A percentile compares a stretch with the other conserved stretches of the same genome.
Evolutionary conservation across 2,888 invertebrate genomes (phyloP).

Genomic region (Furcula furcula): DNA sequence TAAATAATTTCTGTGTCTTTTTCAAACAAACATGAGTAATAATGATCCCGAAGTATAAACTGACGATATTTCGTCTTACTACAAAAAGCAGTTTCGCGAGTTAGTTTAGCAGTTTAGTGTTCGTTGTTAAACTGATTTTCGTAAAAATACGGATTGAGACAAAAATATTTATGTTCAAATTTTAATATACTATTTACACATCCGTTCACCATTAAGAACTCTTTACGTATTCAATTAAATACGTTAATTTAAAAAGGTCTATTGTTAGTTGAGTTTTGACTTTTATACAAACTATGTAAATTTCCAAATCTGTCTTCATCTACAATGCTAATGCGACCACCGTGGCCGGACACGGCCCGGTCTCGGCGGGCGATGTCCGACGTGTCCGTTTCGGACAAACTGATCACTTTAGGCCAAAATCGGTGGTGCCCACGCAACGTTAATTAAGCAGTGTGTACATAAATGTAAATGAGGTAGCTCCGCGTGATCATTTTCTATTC

Average conservation of each 20-base stretch:
- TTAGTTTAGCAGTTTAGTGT: no score
- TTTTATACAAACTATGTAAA: conserved; percentile 31
- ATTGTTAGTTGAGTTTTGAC: conserved; percentile 12
- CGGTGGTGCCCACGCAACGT: conserved; percentile 1
- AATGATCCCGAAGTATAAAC: no score
- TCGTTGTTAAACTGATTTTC: no score
- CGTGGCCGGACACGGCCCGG: conserved; percentile 9
- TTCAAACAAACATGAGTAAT: no score
- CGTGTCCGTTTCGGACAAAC: conserved; percentile 16
- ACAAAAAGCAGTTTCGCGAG: no score
- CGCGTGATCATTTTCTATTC: not conserved
- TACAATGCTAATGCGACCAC: conserved; percentile 30
- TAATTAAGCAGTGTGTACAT: conserved; percentile 1
- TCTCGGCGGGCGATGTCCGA: conserved; percentile 19
- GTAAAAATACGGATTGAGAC: no score
- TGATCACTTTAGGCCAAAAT: conserved; percentile 24
- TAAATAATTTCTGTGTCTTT: no score
- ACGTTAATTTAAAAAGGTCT: conserved; percentile 5
- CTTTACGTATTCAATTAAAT: conserved; percentile 1
- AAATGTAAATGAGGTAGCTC: not conserved
- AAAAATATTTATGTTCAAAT: no score
- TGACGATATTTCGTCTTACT: no score
- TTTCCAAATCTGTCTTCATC: conserved; percentile 25
- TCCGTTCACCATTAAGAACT: no score
- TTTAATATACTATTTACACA: no score